Evolutionary conservation across 2,797 vertebrate genomes (phyloP), one percentile per base, ranked within the genome.

Genomic region (Protosalanx chinensis): DNA sequence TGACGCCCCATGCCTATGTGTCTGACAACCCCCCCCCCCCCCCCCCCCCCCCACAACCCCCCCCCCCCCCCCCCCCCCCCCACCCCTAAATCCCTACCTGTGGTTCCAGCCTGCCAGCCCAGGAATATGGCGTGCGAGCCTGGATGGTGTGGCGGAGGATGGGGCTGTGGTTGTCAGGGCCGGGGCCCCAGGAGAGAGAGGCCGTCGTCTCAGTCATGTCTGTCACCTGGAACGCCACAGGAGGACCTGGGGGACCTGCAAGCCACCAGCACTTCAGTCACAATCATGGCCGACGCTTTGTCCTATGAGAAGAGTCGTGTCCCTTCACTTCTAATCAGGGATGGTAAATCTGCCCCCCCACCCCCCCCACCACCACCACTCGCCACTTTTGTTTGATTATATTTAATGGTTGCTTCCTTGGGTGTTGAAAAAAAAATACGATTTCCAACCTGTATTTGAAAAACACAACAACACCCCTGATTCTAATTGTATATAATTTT

Each of bases 41-140:
- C 20, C 56, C 20, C 20, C 6, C 5, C 18, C n/a, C n/a, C n/a
- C 41, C 20, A 65, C 6, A 65, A 71, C 70, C 56, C 4, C 20
- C 5, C 20, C 2, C 20, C 56, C 7, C 20, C 20, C 56, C 20
- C 18, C 2, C 6, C 20, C 2, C 56, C 20, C 20, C n/a, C 10
- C 10, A 41, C 37, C 10, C 41, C 41, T 46, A 12, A 8, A 12
- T 7, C 12, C 86, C 61, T 90, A 98, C 96, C 95, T 77, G 96
- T 97, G 79, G 88, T 95, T 60, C 95, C 93, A 0, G 94, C 95
- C 73, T 97, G 96, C 97, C 97, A 98, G 32, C 96, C 96, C 15
- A 98, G 95, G 96, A 97, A 86, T 97, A 98, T 0, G 95, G 94
- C 0, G 96, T 97, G 67, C 96, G 87, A 32, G 94, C 95, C 86